Base-by-base conservation (phyloP, 2,888 invertebrate genomes). In the Ariolimax columbianus region DNA sequence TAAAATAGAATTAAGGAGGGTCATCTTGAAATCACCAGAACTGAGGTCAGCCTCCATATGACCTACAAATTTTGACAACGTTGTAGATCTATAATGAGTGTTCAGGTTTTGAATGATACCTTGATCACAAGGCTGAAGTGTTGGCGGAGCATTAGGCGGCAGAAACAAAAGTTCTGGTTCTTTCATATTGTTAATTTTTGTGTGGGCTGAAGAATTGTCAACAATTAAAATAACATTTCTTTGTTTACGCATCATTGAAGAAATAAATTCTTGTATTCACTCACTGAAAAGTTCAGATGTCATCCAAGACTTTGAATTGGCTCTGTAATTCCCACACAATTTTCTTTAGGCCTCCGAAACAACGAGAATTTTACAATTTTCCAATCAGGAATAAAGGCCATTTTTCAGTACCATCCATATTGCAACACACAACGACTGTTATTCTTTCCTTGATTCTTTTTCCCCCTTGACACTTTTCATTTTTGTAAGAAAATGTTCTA, bases 301-400 rank as follows among this genome's bases (percentile, higher is more conserved):
- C 85, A 82, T 85, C 85, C 85, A 79, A 1, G 79, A 68, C 55
- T 63, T 78, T 70, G 73, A 77, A 80, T 84, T 84, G 38, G 84
- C 81, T 11, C 19, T 11, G 33, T 81, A 84, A 36, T 75, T 36
- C 1, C 82, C 84, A 36, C 82, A 82, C 38, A 85, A 55, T 55
- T 30, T 43, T 66, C 23, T 33, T 63, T 30, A 87, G 63, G 23
- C 73, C 66, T 40, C 81, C 77, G 59, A 82, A 87, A 75, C 87
- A 87, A 26, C 80, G 73, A 72, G 87, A 85, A 59, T 77, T 82
- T 43, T 79, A 73, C 63, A 77, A 83, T 73, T 89, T 87, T 38
- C 87, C 88, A 66, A 89, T 87, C n/a, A 87, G 78, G 19, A 89
- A 63, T 36, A 86, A 84, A 70, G 79, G 82, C n/a, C 85, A 43